A percentile compares a stretch with the other conserved stretches of the same genome.
Evolutionary conservation across 2,888 invertebrate genomes (phyloP).

Genomic region (Cenopis cana): DNA sequence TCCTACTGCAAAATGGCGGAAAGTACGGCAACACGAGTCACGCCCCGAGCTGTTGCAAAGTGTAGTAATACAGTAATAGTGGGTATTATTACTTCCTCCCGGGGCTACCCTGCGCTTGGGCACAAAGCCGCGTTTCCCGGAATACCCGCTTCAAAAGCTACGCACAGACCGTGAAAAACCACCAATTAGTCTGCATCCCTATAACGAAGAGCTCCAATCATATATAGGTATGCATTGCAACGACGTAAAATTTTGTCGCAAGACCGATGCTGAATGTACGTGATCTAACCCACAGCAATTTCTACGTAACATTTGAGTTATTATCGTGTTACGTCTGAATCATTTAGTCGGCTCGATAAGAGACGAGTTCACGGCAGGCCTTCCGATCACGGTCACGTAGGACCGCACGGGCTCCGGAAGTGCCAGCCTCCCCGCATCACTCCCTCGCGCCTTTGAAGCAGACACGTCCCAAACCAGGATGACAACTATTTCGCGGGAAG

Average conservation of each 20-base stretch:
- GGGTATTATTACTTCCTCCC: constrained; percentile 50
- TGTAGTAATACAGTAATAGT: constrained; percentile 43
- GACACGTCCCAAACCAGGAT: constrained; percentile 49
- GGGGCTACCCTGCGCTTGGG: constrained; percentile 52
- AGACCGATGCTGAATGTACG: not conserved
- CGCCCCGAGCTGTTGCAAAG: constrained; percentile 40
- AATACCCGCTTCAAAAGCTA: constrained; percentile 59
- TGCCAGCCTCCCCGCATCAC: constrained; percentile 50
- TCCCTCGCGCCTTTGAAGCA: constrained; percentile 45
- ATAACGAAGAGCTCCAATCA: constrained; percentile 27
- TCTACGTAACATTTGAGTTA: constrained; percentile 10
- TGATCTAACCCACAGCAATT: not conserved
- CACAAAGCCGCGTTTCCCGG: constrained; percentile 65
- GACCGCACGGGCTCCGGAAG: constrained; percentile 50
- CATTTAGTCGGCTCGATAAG: constrained; percentile 38
- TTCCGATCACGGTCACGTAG: constrained; percentile 57
- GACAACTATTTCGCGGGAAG: constrained; percentile 8
- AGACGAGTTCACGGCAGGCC: constrained; percentile 40
- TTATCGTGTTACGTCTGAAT: constrained; percentile 6
- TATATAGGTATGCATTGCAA: constrained; percentile 1
- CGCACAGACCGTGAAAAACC: constrained; percentile 49
- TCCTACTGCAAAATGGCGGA: constrained; percentile 40
- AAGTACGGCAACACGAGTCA: constrained; percentile 43
- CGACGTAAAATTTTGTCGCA: not conserved
- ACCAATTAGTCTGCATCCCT: constrained; percentile 46